Evolutionary conservation across 2,797 vertebrate genomes (phyloP).

Genomic region (Tokudaia tokunoshimensis): DNA sequence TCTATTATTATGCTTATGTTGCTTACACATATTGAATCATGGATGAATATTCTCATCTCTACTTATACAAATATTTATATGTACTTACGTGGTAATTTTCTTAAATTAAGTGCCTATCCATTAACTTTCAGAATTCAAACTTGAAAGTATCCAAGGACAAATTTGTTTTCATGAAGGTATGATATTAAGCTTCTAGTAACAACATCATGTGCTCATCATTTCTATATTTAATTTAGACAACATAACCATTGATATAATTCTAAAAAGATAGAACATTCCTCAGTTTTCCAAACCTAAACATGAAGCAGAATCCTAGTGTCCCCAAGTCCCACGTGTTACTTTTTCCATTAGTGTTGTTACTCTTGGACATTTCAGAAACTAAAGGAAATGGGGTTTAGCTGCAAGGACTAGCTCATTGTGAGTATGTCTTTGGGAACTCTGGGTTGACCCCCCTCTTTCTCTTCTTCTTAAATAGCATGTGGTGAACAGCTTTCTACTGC

Average conservation of each 20-base stretch:
- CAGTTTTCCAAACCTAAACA: neutral
- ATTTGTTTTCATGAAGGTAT: neutral
- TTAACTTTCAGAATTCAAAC: neutral
- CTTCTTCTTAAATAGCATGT: neutral
- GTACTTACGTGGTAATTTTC: neutral
- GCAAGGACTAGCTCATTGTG: neutral
- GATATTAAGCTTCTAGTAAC: neutral
- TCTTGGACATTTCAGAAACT: neutral
- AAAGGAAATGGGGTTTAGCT: neutral
- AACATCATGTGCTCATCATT: neutral
- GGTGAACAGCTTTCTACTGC: neutral
- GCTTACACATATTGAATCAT: constrained; percentile 7
- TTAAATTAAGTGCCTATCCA: neutral
- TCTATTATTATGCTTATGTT: neutral
- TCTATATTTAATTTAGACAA: neutral
- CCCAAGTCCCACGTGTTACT: neutral
- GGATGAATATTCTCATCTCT: neutral
- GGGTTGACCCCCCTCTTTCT: neutral
- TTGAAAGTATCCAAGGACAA: neutral
- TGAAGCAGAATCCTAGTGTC: neutral
- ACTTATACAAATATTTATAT: neutral
- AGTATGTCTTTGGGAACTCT: too few relatives aligned
- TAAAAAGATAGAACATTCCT: neutral
- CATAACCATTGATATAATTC: neutral
- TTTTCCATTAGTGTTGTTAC: neutral